phyloP scores from a whole-genome alignment of 2,113 vertebrate genomes.

The Phodopus roborovskii region DNA sequence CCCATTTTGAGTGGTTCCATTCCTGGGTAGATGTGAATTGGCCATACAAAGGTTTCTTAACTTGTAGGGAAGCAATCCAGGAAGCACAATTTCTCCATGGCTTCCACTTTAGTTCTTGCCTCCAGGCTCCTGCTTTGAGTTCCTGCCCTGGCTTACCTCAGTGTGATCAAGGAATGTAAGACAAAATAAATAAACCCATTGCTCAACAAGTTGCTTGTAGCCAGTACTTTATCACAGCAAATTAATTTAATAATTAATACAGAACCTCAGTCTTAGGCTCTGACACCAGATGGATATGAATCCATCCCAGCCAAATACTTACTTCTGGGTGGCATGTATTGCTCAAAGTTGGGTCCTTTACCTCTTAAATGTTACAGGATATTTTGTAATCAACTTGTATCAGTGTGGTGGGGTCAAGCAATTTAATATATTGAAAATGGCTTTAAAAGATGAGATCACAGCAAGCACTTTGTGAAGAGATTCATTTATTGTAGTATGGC shows the following conservation, averaged over 20 bases:
- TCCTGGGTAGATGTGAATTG: not conserved
- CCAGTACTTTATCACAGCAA: not conserved
- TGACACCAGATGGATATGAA: not conserved
- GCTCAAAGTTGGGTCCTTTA: not conserved
- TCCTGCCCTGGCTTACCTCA: no score
- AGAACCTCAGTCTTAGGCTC: not conserved
- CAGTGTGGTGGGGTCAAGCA: not conserved
- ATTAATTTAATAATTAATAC: not conserved
- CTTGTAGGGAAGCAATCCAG: not conserved
- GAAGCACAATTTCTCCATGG: not conserved
- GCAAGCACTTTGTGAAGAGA: not conserved
- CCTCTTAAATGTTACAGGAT: not conserved
- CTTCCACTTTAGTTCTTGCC: not conserved
- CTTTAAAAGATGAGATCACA: not conserved
- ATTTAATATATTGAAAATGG: not conserved
- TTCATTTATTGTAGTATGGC: not conserved
- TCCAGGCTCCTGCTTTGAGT: no score
- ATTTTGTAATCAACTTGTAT: not conserved
- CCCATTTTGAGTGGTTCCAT: not conserved
- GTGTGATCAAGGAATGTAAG: not conserved
- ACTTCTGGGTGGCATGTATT: not conserved
- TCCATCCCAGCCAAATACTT: not conserved
- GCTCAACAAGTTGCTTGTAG: not conserved
- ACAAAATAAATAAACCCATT: not conserved
- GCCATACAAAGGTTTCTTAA: not conserved